phyloP scores from a whole-genome alignment of 1,140 invertebrate genomes.

The Papilio helenus region DNA sequence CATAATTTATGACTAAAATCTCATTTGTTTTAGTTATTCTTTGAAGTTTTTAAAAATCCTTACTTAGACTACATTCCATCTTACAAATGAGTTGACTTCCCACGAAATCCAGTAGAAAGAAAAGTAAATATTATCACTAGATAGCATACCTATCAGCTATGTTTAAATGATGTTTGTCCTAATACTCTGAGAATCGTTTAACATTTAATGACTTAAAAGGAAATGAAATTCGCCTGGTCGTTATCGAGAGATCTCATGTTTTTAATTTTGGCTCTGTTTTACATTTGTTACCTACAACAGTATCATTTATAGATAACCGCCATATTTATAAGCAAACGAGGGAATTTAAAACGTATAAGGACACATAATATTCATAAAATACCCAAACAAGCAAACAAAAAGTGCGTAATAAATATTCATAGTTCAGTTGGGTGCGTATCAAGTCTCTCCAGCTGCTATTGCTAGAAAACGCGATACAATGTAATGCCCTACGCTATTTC shows the following conservation, averaged over 20 bases:
- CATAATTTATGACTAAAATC: neutral
- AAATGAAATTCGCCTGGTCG: neutral
- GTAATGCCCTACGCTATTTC: neutral
- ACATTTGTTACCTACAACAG: neutral
- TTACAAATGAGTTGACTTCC: neutral
- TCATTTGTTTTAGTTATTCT: neutral
- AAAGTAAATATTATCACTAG: neutral
- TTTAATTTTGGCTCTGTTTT: neutral
- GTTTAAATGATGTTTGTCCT: neutral
- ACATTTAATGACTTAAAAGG: constrained; percentile 7
- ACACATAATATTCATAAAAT: neutral
- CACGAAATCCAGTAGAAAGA: neutral
- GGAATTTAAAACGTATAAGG: constrained; percentile 23
- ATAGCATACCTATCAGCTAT: neutral
- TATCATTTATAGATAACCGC: neutral
- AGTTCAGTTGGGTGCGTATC: constrained; percentile 2
- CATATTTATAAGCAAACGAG: neutral
- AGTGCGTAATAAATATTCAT: constrained; percentile 15
- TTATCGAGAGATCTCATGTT: neutral
- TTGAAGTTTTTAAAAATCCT: too few relatives aligned
- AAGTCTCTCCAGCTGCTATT: constrained; percentile 15
- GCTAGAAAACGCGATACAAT: neutral
- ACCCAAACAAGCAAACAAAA: constrained; percentile 8
- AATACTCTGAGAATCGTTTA: neutral
- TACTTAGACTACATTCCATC: too few relatives aligned